Percentiles rank a stretch among this genome's conserved stretches.
Conservation (phyloP, 1,140 invertebrate genomes). For the Macrostomum lignano region DNA sequence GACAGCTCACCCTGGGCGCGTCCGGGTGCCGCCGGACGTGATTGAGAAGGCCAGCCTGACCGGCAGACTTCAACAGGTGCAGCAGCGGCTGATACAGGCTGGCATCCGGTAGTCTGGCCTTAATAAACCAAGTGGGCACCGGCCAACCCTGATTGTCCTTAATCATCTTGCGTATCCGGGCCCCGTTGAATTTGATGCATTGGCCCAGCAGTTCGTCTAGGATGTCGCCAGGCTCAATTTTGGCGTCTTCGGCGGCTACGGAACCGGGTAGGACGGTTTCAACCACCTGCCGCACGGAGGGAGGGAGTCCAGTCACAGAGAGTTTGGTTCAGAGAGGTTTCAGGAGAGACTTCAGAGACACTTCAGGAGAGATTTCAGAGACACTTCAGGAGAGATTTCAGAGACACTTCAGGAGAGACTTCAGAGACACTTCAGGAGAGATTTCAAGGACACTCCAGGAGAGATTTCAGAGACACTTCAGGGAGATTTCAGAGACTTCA, state of each 20-base stretch:
- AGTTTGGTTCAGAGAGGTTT: neutral
- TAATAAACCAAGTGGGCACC: neutral
- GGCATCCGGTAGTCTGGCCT: neutral
- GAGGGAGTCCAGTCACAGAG: neutral
- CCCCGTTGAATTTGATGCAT: neutral
- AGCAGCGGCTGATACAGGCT: neutral
- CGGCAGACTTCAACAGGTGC: neutral
- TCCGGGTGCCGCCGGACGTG: too few relatives aligned
- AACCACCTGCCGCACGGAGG: neutral
- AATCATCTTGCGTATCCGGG: neutral
- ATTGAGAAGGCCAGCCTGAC: too few relatives aligned
- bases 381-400: too few relatives aligned
- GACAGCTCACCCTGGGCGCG: too few relatives aligned
- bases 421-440: too few relatives aligned
- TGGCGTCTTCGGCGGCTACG: neutral
- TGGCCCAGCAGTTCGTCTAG: neutral
- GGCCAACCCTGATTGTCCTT: neutral
- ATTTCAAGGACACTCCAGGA: too few relatives aligned
- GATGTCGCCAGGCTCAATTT: neutral
- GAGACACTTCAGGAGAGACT: too few relatives aligned
- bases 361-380: too few relatives aligned
- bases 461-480: too few relatives aligned
- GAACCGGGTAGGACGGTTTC: neutral
- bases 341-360: neutral
- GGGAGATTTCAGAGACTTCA: too few relatives aligned